Evolutionary conservation across 2,113 vertebrate species (phyloP).

Genomic region (Gila orcuttii): DNA sequence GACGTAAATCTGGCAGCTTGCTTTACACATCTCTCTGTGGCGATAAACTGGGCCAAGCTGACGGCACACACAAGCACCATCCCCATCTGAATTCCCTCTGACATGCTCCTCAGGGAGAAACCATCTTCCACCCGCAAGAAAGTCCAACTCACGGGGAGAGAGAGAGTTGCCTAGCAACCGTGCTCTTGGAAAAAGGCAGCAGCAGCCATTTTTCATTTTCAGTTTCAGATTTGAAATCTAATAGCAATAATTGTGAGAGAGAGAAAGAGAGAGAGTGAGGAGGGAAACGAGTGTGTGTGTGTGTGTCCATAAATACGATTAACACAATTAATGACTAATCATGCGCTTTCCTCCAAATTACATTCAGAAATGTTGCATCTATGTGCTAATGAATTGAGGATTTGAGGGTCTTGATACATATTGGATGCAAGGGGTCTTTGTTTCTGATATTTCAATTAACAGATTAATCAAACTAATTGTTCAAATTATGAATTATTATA

Average conservation of each 20-base stretch:
- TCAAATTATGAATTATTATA: not conserved
- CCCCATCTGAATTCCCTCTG: constrained; percentile 49
- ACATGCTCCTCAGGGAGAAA: constrained; percentile 44
- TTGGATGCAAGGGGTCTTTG: not conserved
- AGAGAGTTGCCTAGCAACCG: constrained; percentile 57
- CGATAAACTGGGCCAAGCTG: constrained; percentile 23
- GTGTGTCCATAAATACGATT: constrained; percentile 1
- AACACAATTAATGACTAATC: constrained; percentile 37
- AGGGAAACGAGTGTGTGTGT: not conserved
- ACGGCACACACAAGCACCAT: constrained; percentile 29
- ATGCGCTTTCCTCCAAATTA: not conserved
- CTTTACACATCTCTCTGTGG: not conserved
- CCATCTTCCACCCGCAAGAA: constrained; percentile 48
- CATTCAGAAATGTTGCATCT: constrained; percentile 35
- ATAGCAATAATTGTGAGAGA: constrained; percentile 20
- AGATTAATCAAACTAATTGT: not conserved
- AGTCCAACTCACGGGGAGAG: constrained; percentile 44
- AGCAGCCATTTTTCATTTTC: constrained; percentile 57
- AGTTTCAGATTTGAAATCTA: constrained; percentile 44
- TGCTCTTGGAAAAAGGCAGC: constrained; percentile 47
- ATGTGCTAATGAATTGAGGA: constrained; percentile 40
- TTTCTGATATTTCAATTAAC: not conserved
- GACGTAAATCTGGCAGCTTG: constrained; percentile 30
- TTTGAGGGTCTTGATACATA: not conserved
- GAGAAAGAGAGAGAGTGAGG: not conserved